Conservation (phyloP, 2,797 vertebrate genomes). For the Crenichthys baileyi region DNA sequence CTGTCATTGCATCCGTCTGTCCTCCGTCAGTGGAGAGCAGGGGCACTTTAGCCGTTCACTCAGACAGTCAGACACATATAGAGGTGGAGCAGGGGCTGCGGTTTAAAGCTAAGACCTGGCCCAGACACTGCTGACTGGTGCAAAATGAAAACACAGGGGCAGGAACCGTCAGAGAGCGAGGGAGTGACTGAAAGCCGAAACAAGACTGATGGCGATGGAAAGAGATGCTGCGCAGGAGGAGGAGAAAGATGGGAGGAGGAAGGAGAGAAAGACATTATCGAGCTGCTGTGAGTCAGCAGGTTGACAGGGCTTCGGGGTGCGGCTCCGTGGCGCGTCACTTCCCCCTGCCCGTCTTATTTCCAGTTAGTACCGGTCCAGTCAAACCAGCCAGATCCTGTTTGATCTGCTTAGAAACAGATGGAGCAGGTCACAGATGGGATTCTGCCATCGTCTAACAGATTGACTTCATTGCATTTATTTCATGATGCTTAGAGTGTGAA, state of each 20-base stretch:
- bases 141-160: constrained; percentile 65
- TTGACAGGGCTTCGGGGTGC: constrained; percentile 71
- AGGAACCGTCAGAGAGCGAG: constrained; percentile 44
- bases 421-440: neutral
- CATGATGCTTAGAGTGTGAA: neutral
- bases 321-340: constrained; percentile 58
- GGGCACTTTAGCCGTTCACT: constrained; percentile 17
- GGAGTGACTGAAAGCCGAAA: constrained; percentile 60
- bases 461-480: neutral
- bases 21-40: constrained; percentile 12
- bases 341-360: constrained; percentile 40
- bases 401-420: neutral
- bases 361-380: constrained; percentile 27
- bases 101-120: constrained; percentile 59
- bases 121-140: constrained; percentile 74
- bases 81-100: constrained; percentile 44
- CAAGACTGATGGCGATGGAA: constrained; percentile 51
- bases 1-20: neutral
- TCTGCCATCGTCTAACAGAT: neutral
- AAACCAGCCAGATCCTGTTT: constrained; percentile 8
- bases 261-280: constrained; percentile 72
- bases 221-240: constrained; percentile 43
- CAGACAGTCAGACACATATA: constrained; percentile 14
- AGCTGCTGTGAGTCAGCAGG: constrained; percentile 83
- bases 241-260: constrained; percentile 37